A percentile compares a stretch with the other conserved stretches of the same genome.
Conservation (phyloP, 2,797 vertebrate species). For the Erithacus rubecula region DNA sequence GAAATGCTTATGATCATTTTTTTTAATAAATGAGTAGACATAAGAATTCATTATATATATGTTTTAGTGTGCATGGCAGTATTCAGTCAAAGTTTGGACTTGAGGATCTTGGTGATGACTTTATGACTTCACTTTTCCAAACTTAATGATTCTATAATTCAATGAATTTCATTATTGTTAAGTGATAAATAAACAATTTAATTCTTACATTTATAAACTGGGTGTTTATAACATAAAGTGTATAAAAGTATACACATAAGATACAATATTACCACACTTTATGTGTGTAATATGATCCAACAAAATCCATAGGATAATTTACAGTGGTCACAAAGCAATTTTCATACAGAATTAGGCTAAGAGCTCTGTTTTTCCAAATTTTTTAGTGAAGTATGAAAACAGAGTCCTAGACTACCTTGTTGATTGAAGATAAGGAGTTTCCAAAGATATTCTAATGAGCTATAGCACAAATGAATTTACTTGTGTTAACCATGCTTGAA, state of each 20-base stretch:
- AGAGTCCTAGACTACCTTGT: neutral
- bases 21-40: neutral
- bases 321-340: neutral
- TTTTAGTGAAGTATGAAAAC: constrained; percentile 5
- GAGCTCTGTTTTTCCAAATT: neutral
- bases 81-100: neutral
- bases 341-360: neutral
- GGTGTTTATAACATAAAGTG: neutral
- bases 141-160: neutral
- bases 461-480: neutral
- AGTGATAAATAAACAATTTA: neutral
- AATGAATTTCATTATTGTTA: neutral
- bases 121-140: neutral
- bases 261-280: neutral
- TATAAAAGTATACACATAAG: neutral
- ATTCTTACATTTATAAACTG: neutral
- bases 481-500: constrained; percentile 3
- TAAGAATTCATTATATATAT: neutral
- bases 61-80: accelerated
- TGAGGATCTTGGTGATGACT: neutral
- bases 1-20: neutral
- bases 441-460: neutral
- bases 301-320: neutral
- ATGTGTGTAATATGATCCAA: neutral
- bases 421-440: neutral